phyloP scores from a whole-genome alignment of 2,888 invertebrate species.

The Busseola fusca region DNA sequence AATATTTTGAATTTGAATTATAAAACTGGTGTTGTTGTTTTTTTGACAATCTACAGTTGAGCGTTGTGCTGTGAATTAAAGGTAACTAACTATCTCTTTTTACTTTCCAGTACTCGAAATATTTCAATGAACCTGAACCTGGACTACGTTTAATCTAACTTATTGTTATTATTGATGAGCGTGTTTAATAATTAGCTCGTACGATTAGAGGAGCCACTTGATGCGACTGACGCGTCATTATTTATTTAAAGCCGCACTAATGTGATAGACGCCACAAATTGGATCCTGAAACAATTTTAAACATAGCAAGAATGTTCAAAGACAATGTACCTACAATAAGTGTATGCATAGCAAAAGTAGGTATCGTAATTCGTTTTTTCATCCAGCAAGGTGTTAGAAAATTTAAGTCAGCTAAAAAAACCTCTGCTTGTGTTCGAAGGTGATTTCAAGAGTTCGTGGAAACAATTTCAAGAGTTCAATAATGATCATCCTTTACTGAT shows the following conservation, averaged over 20 bases:
- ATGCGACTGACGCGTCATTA: conserved; percentile 39
- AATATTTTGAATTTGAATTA: too few species aligned
- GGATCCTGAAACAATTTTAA: conserved; percentile 16
- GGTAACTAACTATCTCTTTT: background rate
- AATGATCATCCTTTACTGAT: too few species aligned
- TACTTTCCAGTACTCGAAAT: background rate
- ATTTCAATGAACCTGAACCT: background rate
- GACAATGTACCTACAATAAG: background rate
- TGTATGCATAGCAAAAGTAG: background rate
- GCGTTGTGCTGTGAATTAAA: background rate
- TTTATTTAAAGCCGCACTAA: conserved; percentile 44
- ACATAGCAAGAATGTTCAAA: conserved; percentile 4
- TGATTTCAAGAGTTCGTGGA: too few species aligned
- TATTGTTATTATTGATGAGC: conserved; percentile 7
- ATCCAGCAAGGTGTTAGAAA: background rate
- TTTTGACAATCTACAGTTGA: background rate
- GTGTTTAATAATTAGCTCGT: conserved; percentile 16
- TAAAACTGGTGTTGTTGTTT: too few species aligned
- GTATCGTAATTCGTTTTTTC: background rate
- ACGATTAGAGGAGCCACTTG: conserved; percentile 24
- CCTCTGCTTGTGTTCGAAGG: background rate
- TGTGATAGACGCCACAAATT: conserved; percentile 34
- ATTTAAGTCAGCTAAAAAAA: background rate
- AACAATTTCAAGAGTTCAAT: too few species aligned
- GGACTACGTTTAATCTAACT: background rate